phyloP scores from a whole-genome alignment of 23 tunicate genomes.

The Trididemnum miniatum region DNA sequence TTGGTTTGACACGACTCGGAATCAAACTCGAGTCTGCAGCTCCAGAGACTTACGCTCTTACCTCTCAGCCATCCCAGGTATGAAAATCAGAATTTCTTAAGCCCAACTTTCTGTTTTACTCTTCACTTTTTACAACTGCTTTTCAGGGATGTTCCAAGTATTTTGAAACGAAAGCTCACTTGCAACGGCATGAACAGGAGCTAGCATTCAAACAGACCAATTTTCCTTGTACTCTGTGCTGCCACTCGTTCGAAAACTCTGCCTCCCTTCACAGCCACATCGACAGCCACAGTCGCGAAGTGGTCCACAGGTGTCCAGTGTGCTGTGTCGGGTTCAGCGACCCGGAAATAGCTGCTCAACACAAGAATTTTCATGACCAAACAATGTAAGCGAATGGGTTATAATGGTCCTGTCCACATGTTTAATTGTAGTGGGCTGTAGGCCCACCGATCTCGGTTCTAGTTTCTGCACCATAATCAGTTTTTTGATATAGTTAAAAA shows the following conservation, averaged over 20 bases:
- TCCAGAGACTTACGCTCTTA: too few relatives aligned
- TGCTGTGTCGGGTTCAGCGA: conserved; percentile 47
- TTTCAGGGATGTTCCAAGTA: conserved; percentile 48
- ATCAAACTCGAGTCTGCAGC: too few relatives aligned
- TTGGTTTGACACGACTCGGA: too few relatives aligned
- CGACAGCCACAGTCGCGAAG: conserved; percentile 18
- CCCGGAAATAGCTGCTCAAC: background rate
- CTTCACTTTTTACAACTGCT: background rate
- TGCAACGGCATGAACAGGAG: conserved; percentile 25
- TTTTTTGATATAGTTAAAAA: too few relatives aligned
- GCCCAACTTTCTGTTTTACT: background rate
- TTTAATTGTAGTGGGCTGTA: too few relatives aligned
- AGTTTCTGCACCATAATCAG: too few relatives aligned
- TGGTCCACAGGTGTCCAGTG: conserved; percentile 31
- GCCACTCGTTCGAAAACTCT: conserved; percentile 39
- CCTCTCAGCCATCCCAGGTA: too few relatives aligned
- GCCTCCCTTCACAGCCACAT: conserved; percentile 40
- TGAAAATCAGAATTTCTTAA: too few relatives aligned
- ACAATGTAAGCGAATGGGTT: background rate
- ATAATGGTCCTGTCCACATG: too few relatives aligned
- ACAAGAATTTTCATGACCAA: background rate
- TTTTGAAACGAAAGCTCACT: conserved; percentile 37
- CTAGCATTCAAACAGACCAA: background rate
- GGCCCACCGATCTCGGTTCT: too few relatives aligned
- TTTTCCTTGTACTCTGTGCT: conserved; percentile 47